Evolutionary conservation across 1,140 invertebrate species (phyloP).

Genomic region (Orius insidiosus): DNA sequence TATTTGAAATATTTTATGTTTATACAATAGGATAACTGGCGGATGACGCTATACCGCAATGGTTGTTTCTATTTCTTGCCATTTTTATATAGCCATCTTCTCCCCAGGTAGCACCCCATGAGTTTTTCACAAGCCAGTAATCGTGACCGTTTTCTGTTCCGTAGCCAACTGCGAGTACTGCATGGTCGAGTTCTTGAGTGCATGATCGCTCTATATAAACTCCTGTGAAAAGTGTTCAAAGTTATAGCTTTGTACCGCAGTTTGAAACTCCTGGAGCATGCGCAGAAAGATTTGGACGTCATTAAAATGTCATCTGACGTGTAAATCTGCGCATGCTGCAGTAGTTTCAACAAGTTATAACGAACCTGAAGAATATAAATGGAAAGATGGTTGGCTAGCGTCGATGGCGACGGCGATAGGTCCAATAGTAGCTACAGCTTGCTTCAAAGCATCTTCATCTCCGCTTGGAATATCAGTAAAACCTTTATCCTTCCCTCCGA

Average conservation of each 20-base stretch:
- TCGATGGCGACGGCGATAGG: slow-evolving; percentile 84
- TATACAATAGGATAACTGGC: too few species aligned
- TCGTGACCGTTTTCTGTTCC: slow-evolving; percentile 43
- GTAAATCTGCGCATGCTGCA: too few species aligned
- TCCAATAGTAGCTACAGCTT: slow-evolving; percentile 75
- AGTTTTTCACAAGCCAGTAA: slow-evolving; percentile 68
- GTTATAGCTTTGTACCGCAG: too few species aligned
- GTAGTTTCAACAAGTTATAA: too few species aligned
- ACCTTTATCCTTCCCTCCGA: slow-evolving; percentile 63
- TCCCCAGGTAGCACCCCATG: slow-evolving; percentile 33
- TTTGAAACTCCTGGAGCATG: too few species aligned
- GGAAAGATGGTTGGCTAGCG: slow-evolving; percentile 42
- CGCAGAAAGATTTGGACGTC: too few species aligned
- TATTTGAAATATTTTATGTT: too few species aligned
- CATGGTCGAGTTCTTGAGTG: slow-evolving; percentile 49
- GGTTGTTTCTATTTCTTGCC: slow-evolving; percentile 32
- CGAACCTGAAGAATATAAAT: slow-evolving; percentile 36
- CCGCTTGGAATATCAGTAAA: slow-evolving; percentile 51
- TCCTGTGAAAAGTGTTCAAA: too few species aligned
- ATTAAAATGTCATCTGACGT: too few species aligned
- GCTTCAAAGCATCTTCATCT: slow-evolving; percentile 49
- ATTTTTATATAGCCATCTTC: slow-evolving; percentile 35
- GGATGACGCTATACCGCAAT: slow-evolving; percentile 33
- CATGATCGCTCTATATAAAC: slow-evolving; percentile 42
- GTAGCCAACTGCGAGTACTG: slow-evolving; percentile 73